Percentiles rank a stretch among this genome's conserved stretches.
Conservation (phyloP, 2,113 vertebrate species). For the Felis chaus region DNA sequence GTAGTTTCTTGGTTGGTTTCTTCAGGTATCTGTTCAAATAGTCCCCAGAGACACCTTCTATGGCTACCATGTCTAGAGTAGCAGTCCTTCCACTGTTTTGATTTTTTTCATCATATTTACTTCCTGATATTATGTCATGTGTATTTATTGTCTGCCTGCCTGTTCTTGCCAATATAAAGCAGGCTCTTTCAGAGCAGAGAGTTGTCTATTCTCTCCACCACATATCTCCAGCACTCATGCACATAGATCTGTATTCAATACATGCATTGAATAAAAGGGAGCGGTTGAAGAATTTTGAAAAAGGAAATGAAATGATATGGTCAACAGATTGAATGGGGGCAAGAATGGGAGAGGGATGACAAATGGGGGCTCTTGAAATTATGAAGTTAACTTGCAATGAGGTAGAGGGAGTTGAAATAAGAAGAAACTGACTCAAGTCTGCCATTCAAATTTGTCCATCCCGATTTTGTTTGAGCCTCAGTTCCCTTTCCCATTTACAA, state of each 20-base stretch:
- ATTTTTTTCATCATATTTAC: not conserved
- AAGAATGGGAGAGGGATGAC: not conserved
- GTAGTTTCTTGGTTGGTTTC: fast-evolving
- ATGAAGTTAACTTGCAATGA: not conserved
- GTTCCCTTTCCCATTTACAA: not conserved
- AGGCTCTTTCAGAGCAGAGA: not conserved
- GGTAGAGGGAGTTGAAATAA: not conserved
- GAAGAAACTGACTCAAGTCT: not conserved
- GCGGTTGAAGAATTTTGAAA: not conserved
- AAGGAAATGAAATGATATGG: not conserved
- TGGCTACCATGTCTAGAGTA: not conserved
- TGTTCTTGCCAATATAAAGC: not conserved
- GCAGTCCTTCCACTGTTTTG: not conserved
- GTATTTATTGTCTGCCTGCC: not conserved
- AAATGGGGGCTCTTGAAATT: not conserved
- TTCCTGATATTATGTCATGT: not conserved
- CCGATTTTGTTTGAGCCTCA: not conserved
- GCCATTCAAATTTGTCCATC: not conserved
- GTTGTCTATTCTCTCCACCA: not conserved
- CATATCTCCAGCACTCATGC: not conserved
- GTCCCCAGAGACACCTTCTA: not conserved
- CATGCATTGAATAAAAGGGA: not conserved
- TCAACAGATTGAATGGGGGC: not conserved
- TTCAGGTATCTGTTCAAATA: not conserved
- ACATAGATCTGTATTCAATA: not conserved